Evolutionary conservation across 1,140 invertebrate genomes (phyloP).

Genomic region (Sycophaga agraensis): DNA sequence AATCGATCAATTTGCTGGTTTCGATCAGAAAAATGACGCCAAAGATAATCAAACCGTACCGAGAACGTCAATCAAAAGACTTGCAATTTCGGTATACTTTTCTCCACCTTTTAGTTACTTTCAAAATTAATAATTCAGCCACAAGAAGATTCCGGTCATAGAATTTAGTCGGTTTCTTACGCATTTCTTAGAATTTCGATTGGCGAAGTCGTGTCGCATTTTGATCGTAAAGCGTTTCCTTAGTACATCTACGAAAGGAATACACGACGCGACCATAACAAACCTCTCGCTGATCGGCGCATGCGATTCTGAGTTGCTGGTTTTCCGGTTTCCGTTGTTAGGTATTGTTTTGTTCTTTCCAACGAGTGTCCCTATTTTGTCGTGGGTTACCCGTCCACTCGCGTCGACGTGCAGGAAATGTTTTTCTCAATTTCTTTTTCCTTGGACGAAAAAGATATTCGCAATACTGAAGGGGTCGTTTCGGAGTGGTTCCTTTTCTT

Average conservation of each 20-base stretch:
- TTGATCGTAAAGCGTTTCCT: not conserved
- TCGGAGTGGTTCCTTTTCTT: constrained; percentile 28
- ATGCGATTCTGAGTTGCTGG: constrained; percentile 30
- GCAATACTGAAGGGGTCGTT: constrained; percentile 26
- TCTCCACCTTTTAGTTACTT: not conserved
- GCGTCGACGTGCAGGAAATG: constrained; percentile 50
- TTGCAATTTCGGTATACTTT: not conserved
- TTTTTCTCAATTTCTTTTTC: constrained; percentile 42
- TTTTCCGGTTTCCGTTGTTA: constrained; percentile 26
- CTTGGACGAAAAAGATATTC: constrained; percentile 33
- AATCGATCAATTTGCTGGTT: constrained; percentile 24
- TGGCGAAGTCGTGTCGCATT: constrained; percentile 11
- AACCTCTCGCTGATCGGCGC: constrained; percentile 30
- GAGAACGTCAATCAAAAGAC: constrained; percentile 15
- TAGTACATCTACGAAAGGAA: not conserved
- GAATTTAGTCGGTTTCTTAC: constrained; percentile 24
- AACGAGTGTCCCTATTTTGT: constrained; percentile 31
- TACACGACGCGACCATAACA: constrained; percentile 4
- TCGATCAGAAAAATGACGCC: constrained; percentile 24
- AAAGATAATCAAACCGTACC: constrained; percentile 24
- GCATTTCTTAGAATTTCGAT: constrained; percentile 21
- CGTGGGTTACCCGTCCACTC: constrained; percentile 49
- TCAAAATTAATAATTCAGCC: constrained; percentile 13
- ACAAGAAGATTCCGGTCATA: constrained; percentile 32
- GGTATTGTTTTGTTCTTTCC: constrained; percentile 19